phyloP scores from a whole-genome alignment of 2,888 invertebrate species.

The Polymixis flavicincta region DNA sequence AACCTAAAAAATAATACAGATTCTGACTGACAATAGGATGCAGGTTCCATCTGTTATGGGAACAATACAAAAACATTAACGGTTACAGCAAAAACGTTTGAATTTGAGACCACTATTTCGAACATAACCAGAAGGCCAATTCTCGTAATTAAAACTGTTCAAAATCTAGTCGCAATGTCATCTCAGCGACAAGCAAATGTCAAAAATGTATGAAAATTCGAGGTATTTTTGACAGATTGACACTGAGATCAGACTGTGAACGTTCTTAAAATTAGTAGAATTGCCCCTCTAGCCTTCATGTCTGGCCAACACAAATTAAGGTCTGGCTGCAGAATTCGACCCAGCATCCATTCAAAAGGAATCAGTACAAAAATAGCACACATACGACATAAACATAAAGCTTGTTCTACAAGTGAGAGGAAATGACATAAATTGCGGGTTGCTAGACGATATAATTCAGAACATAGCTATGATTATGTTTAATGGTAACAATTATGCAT shows the following conservation, averaged over 20 bases:
- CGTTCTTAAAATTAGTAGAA: too few relatives aligned
- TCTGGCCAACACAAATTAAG: conserved; percentile 14
- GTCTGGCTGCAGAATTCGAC: conserved; percentile 23
- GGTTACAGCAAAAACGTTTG: background rate
- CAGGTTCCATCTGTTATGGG: background rate
- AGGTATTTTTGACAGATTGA: too few relatives aligned
- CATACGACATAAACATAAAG: background rate
- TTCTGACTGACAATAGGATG: background rate
- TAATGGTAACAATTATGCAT: conserved; percentile 60
- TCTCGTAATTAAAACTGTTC: too few relatives aligned
- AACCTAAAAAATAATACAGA: too few relatives aligned
- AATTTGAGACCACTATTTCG: background rate
- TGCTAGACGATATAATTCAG: conserved; percentile 42
- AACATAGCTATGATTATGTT: conserved; percentile 49
- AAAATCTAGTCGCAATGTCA: too few relatives aligned
- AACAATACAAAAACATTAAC: background rate
- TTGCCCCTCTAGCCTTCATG: background rate
- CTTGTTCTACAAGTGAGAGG: conserved; percentile 23
- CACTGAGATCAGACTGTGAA: too few relatives aligned
- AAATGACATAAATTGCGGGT: conserved; percentile 39
- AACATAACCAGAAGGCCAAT: too few relatives aligned
- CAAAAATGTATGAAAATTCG: too few relatives aligned
- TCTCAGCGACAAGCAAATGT: too few relatives aligned
- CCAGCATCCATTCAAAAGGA: conserved; percentile 3
- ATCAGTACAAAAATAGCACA: conserved; percentile 21